These are phyloP conservation scores for Triplophysa tibetana DNA, from an alignment of 2,113 vertebrate species.

Conservation along the genomic window DNA sequence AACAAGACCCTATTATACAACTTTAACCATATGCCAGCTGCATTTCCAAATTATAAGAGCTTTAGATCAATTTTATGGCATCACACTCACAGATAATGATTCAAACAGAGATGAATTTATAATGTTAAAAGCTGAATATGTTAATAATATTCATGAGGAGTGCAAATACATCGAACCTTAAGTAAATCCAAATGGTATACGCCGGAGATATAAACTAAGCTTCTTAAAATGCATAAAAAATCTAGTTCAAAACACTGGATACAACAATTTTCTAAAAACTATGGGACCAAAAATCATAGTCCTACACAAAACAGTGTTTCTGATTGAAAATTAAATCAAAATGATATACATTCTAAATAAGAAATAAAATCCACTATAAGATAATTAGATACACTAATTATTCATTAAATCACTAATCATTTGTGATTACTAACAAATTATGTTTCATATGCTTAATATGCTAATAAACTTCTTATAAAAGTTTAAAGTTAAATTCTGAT, in stretches of 20 bases:
- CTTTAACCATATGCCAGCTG: background rate
- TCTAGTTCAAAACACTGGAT: background rate
- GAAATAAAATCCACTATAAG: too few species aligned
- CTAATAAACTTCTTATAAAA: too few species aligned
- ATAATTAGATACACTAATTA: background rate
- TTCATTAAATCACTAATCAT: background rate
- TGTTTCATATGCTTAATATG: too few species aligned
- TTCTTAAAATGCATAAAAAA: background rate
- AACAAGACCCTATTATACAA: background rate
- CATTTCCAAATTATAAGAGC: background rate
- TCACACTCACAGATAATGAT: background rate
- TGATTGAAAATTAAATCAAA: too few species aligned
- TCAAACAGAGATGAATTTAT: background rate
- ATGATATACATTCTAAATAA: too few species aligned
- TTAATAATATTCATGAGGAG: constrained; percentile 11
- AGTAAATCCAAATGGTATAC: background rate
- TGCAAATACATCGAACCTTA: background rate
- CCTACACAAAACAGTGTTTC: too few species aligned
- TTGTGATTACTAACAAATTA: background rate
- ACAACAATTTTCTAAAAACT: background rate
- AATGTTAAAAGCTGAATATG: background rate
- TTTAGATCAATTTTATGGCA: background rate
- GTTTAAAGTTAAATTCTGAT: background rate
- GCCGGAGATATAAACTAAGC: background rate
- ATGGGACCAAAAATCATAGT: too few species aligned